These are phyloP conservation scores for Taxidea taxus DNA, from an alignment of 2,113 vertebrate genomes.

Conservation along the genomic window DNA sequence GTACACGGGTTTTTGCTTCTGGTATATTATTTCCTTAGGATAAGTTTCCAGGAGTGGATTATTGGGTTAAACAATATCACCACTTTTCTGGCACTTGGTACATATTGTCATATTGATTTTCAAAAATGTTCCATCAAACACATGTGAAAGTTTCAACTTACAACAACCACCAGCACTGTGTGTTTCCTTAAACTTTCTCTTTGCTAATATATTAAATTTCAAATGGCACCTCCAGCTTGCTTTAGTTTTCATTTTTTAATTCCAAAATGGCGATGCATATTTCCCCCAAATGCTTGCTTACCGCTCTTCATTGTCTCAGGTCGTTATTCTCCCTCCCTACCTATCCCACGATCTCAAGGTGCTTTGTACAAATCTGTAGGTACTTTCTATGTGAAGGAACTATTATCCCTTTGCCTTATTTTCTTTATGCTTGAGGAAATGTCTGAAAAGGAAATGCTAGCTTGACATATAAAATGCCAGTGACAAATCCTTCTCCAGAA, in stretches of 20 bases:
- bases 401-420: neutral
- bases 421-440: constrained; percentile 35
- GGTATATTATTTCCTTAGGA: constrained; percentile 2
- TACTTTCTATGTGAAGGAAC: neutral
- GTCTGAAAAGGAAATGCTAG: constrained; percentile 38
- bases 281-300: neutral
- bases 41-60: neutral
- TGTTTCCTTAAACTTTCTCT: neutral
- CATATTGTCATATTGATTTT: neutral
- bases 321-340: neutral
- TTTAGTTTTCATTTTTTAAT: neutral
- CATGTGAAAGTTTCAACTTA: neutral
- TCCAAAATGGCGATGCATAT: neutral
- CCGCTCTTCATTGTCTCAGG: neutral
- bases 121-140: neutral
- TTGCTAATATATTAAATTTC: neutral
- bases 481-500: constrained; percentile 12
- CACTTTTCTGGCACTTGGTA: neutral
- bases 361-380: neutral
- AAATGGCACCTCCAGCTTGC: neutral
- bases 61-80: neutral
- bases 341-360: neutral
- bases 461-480: constrained; percentile 47
- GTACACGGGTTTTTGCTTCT: neutral
- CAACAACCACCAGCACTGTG: neutral